These are phyloP conservation scores for Crotalus tigris DNA, from an alignment of 2,113 vertebrate genomes.

Conservation along the genomic window DNA sequence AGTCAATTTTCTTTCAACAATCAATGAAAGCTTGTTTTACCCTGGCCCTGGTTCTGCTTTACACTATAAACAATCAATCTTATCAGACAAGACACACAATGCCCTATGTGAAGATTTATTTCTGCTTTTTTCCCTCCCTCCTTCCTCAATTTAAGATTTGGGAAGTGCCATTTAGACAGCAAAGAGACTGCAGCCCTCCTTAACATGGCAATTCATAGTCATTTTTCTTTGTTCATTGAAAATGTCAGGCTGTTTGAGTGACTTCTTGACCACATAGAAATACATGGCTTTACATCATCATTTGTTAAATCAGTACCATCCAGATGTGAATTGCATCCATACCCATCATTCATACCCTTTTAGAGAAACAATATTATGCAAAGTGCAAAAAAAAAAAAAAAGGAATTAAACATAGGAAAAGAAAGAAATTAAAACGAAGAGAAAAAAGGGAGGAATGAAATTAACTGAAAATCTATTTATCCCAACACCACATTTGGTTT, in stretches of 20 bases:
- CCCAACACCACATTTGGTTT: background rate
- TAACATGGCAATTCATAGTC: background rate
- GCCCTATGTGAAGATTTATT: constrained; percentile 20
- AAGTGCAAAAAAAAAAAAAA: background rate
- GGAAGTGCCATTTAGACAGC: constrained; percentile 6
- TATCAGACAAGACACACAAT: constrained; percentile 47
- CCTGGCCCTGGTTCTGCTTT: constrained; percentile 44
- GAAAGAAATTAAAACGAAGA: background rate
- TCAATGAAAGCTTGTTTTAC: constrained; percentile 55
- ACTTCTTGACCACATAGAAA: background rate
- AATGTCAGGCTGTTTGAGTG: background rate
- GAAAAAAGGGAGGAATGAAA: background rate
- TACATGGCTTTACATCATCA: background rate
- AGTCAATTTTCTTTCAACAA: constrained; percentile 38
- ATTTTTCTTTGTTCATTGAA: background rate
- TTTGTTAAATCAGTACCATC: background rate
- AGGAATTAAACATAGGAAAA: background rate
- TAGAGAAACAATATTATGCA: background rate
- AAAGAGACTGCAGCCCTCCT: background rate
- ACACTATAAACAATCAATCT: constrained; percentile 57
- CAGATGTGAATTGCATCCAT: background rate
- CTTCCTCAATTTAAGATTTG: constrained; percentile 9
- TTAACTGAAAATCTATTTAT: background rate
- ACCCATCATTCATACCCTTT: background rate
- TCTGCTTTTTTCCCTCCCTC: background rate